phyloP scores from a whole-genome alignment of 2,113 vertebrate genomes.

The Cebidichthys violaceus region DNA sequence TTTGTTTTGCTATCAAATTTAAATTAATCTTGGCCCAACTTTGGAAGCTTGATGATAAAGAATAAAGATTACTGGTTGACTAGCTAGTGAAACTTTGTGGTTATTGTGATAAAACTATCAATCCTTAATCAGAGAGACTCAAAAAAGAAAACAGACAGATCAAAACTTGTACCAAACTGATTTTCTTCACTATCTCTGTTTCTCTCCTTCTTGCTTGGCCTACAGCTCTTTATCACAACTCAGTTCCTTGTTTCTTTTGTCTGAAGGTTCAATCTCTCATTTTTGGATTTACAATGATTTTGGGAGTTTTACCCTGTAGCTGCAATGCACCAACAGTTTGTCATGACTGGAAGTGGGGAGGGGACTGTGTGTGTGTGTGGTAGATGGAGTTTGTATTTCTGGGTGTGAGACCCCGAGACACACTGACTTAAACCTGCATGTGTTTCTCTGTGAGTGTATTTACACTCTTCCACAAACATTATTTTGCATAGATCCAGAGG shows the following conservation, averaged over 20 bases:
- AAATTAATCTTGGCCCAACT: slow-evolving; percentile 39
- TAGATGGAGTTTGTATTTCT: background rate
- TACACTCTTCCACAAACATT: background rate
- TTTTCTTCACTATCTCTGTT: background rate
- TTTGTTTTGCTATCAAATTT: slow-evolving; percentile 56
- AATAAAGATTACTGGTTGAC: slow-evolving; percentile 78
- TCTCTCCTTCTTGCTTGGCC: background rate
- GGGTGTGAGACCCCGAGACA: background rate
- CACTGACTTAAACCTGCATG: background rate
- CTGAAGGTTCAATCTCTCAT: background rate
- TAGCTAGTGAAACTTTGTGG: slow-evolving; percentile 48
- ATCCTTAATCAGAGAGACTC: background rate
- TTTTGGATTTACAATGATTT: slow-evolving; percentile 29
- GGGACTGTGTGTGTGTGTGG: background rate
- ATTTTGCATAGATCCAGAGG: background rate
- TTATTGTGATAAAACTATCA: slow-evolving; percentile 47
- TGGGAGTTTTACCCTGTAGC: slow-evolving; percentile 24
- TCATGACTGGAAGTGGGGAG: slow-evolving; percentile 50
- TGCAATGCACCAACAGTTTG: slow-evolving; percentile 71
- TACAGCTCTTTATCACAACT: background rate
- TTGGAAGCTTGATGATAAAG: slow-evolving; percentile 65
- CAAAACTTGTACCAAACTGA: background rate
- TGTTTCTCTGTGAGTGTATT: background rate
- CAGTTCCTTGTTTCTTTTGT: background rate
- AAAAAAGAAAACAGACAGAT: background rate